These are phyloP conservation scores for Chloebia gouldiae DNA, from an alignment of 2,113 vertebrate species.

Conservation along the genomic window DNA sequence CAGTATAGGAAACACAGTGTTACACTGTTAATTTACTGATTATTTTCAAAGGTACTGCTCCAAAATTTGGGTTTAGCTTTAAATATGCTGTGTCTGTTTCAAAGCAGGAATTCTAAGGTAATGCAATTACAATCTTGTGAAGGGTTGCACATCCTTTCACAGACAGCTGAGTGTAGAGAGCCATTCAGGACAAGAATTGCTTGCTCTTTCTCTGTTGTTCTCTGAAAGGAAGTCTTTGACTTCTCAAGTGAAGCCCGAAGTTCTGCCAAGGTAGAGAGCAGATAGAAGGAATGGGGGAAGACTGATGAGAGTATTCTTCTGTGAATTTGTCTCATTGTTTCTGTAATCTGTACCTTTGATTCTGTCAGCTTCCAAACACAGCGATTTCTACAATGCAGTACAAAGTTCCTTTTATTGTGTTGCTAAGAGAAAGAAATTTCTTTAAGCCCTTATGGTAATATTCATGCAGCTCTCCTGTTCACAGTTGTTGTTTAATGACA, in stretches of 20 bases:
- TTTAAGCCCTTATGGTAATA: background rate
- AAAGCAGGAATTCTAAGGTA: background rate
- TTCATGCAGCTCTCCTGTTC: background rate
- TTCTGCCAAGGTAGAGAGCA: background rate
- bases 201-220: background rate
- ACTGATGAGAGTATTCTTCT: background rate
- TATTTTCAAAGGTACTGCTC: background rate
- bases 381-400: background rate
- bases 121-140: background rate
- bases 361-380: background rate
- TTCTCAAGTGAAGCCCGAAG: background rate
- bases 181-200: background rate
- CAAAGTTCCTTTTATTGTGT: background rate
- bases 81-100: background rate
- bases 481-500: background rate
- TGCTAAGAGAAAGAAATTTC: background rate
- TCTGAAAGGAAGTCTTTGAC: background rate
- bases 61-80: background rate
- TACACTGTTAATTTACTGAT: background rate
- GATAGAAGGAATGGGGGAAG: background rate
- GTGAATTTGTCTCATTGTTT: background rate
- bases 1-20: background rate
- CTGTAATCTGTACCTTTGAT: background rate
- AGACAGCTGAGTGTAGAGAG: background rate
- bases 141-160: background rate